These are phyloP conservation scores for Menura novaehollandiae DNA, from an alignment of 2,113 vertebrate species.

Conservation along the genomic window DNA sequence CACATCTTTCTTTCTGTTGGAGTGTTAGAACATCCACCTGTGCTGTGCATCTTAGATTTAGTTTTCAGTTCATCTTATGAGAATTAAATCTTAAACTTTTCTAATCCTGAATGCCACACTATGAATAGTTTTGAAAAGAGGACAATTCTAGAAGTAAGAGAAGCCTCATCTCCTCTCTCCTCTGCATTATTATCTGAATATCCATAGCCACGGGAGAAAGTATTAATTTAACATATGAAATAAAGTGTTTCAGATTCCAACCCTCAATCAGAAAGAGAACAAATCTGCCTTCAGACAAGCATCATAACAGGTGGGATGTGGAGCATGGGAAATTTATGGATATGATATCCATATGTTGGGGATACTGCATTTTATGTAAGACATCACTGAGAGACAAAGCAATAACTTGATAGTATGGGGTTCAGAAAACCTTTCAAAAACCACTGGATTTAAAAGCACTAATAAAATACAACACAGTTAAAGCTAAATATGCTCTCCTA, in stretches of 20 bases:
- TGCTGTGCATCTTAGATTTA: not conserved
- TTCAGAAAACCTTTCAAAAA: not conserved
- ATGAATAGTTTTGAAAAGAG: not conserved
- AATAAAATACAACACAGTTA: not conserved
- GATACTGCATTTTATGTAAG: not conserved
- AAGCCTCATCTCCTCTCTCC: not conserved
- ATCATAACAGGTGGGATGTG: accelerated
- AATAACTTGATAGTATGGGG: not conserved
- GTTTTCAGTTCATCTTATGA: not conserved
- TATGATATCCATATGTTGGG: not conserved
- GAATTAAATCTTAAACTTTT: not conserved
- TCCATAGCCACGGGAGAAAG: not conserved
- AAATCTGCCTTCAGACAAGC: not conserved
- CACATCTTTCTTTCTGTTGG: not conserved
- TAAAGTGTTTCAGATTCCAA: not conserved
- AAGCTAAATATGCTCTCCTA: not conserved
- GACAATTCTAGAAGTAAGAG: not conserved
- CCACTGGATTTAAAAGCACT: not conserved
- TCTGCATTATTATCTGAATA: not conserved
- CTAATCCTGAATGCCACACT: not conserved
- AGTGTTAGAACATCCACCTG: not conserved
- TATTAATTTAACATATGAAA: not conserved
- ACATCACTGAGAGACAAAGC: not conserved
- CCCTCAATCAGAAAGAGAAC: not conserved
- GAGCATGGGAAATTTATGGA: not conserved